Evolutionary conservation across 2,888 invertebrate genomes (phyloP), one percentile per base, ranked within the genome.

Genomic region (Stenotaenia linearis): DNA sequence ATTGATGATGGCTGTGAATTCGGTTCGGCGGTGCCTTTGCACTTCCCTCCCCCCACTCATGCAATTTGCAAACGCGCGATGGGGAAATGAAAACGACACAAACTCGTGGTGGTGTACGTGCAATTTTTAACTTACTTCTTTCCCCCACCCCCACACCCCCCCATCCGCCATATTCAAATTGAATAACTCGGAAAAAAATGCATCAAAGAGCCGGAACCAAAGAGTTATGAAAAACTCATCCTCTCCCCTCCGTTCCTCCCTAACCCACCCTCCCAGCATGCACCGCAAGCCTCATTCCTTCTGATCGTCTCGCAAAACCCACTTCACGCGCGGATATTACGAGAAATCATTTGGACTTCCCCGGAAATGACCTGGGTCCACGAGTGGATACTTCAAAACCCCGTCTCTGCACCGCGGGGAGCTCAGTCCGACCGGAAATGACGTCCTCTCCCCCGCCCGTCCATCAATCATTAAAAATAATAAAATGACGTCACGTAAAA

Each of bases 31-130:
- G 61, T 61, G 61, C 61, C 61, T 61, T 61, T 61, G 25, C 61
- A 61, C 9, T 61, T 61, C 21, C 23, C 61, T 12, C 61, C 61
- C 61, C 23, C 25, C 12, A 0, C 61, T 61, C 61, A 61, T 61
- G 61, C 61, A 61, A 61, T 61, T 61, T 61, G 61, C 61, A 61
- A 61, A 61, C 61, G 61, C 25, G 61, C 61, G 61, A 25, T 61
- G 61, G 45, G 25, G 61, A 61, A 61, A 61, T 61, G 61, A 61
- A 61, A 61, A 61, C 61, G 61, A 61, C 61, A 61, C 61, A 61
- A 61, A 61, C 25, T 61, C 61, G 61, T 45, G 61, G 61, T 45
- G 61, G 61, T 25, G 61, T 61, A 25, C 25, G 61, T 25, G 61
- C 61, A 61, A 61, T 61, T 61, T 61, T 61, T 61, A 25, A 61